Evolutionary conservation across 2,888 invertebrate genomes (phyloP), one percentile per base, ranked within the genome.

Genomic region (Neelides folsomi): DNA sequence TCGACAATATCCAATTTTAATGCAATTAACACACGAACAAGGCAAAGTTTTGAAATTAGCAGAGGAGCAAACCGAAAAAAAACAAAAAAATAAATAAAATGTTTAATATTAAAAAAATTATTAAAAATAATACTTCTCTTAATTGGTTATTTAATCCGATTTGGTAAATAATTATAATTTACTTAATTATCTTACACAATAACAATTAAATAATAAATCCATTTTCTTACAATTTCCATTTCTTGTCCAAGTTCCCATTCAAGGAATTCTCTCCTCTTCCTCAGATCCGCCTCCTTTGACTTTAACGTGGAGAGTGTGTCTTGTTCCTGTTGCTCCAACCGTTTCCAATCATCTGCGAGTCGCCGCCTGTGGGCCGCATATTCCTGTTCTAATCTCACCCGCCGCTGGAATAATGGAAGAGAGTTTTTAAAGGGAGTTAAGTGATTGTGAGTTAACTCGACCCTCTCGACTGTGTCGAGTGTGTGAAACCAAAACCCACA

Each of bases 291-390:
- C 63, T 80, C 80, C 38, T 77, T 76, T 51, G 75, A 74, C 59
- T 76, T 74, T 41, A 81, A 66, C 53, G 77, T 69, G 20, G 76
- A 72, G 61, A 80, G 72, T 19, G 75, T 74, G 59, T 79, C 76
- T 52, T 77, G 75, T 68, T 79, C 74, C 59, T 79, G 78, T 36
- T 77, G 73, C 66, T 79, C 79, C 51, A 79, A 68, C 55, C 78
- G 75, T 36, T 78, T 75, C 72, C 75, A 64, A 73, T 76, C 52
- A 71, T 75, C 66, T 70, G 70, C 12, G 16, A 68, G 55, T 18
- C 74, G 71, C 5, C 74, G 69, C 58, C 79, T 77, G 49, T 83
- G 82, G 0, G 79, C 76, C 3, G 80, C 80, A 73, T 82, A 82
- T 66, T 82, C 81, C 55, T 78, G 72, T 66, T 79, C 78, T 74